Evolutionary conservation across 2,888 invertebrate genomes (phyloP), one percentile per base, ranked within the genome.

Genomic region (Acrocyrtus sp.): DNA sequence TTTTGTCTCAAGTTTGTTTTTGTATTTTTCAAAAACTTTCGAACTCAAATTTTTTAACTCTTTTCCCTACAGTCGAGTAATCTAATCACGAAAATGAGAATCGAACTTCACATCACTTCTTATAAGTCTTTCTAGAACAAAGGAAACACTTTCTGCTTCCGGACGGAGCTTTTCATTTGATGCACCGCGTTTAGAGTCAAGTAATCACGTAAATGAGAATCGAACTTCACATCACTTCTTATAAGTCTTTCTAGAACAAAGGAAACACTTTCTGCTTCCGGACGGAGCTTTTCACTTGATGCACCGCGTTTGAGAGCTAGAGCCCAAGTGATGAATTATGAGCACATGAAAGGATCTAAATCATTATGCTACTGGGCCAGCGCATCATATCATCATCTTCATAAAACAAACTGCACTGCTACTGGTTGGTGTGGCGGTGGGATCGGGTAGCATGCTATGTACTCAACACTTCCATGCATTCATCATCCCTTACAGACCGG

Each of bases 281-380:
- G 34, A 34, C 34, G 5, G 34, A 34, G 34, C 6, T 8, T 34
- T 34, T 34, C 34, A 8, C 48, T 34, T 39, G 50, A 19, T 56
- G 69, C 48, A 53, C 26, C 48, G 24, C 41, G 56, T 2, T 8
- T 45, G 50, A 57, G 34, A 24, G 57, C n/a, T 53, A 27, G 48
- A 65, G 47, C 53, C 27, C 58, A 65, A 72, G 65, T 72, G 72
- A 72, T 65, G 65, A 65, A 65, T 65, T 57, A 70, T 47, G 41
- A 41, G n/a, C 45, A 48, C 45, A 58, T 34, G 53, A 58, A 58
- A 53, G 50, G 45, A 24, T 58, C 72, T 65, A 63, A 65, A 63
- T 27, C 10, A 48, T 48, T 2, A 19, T 58, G 50, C 24, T 24
- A 22, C 24, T 24, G 6, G 50, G 21, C 19, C 19, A 60, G 12